Evolutionary conservation across 2,113 vertebrate species (phyloP).

Genomic region (Tetrao urogallus): DNA sequence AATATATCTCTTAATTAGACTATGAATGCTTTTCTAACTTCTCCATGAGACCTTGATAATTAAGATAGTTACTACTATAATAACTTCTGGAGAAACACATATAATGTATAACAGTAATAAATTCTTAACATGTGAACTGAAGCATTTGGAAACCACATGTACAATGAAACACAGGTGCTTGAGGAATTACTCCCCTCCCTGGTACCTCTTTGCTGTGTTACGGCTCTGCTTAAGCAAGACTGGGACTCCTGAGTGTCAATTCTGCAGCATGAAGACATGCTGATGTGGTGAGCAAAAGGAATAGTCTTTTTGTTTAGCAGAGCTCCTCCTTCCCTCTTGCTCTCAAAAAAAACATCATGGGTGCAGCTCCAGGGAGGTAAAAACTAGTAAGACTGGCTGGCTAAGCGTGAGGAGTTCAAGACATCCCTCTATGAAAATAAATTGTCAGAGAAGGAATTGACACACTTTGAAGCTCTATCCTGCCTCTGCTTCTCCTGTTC

Average conservation of each 20-base stretch:
- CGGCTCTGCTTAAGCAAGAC: not conserved
- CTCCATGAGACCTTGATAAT: not conserved
- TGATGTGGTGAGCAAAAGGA: not conserved
- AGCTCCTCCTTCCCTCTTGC: not conserved
- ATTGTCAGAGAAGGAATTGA: not conserved
- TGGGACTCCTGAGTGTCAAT: not conserved
- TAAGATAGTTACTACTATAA: not conserved
- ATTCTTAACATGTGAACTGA: not conserved
- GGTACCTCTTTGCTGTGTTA: not conserved
- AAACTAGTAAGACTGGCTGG: not conserved
- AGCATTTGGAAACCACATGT: not conserved
- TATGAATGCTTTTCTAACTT: conserved; percentile 11
- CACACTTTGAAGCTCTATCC: not conserved
- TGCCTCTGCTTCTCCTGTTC: not conserved
- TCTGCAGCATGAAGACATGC: not conserved
- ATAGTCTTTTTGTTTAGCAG: not conserved
- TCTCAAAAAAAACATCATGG: not conserved
- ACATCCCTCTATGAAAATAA: not conserved
- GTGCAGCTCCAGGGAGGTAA: not conserved
- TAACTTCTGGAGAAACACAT: conserved; percentile 15
- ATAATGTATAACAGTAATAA: not conserved
- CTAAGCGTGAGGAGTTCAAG: not conserved
- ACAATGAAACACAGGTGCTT: not conserved
- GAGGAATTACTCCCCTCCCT: not conserved
- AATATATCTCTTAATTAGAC: conserved; percentile 29